Evolutionary conservation across 92 coral and sea anemone species (phyloP), one percentile per base, ranked within the genome.

Genomic region (Anthopleura xanthogrammica): DNA sequence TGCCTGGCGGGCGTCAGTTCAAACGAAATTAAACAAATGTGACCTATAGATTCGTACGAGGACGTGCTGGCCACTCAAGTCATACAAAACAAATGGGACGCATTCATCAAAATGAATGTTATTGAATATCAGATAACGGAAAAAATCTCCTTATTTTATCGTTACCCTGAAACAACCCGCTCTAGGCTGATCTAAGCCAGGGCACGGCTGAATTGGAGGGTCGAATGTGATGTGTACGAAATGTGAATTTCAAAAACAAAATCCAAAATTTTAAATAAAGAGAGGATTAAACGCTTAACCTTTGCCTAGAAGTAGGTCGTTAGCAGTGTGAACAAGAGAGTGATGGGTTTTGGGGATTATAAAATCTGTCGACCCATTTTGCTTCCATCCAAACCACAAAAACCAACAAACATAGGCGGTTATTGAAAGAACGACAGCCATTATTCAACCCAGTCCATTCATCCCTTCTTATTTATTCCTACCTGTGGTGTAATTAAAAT

Each of bases 331-430:
- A 23, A 24, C 4, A 29, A 68, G 14, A 68, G 42, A 36, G 42
- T n/a, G 42, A 20, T 36, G 74, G 74, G 2, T 64, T 64, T 64
- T 23, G 43, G 46, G 58, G 41, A 68, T 68, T 24, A 68, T 68
- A 4, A 68, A 68, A 68, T 68, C 74, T 68, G 74, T 36, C 42
- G 41, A 68, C 74, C 42, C 41, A 68, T 68, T 68, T 36, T 16
- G 74, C 17, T 68, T 68, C 36, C 42, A 68, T 68, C 41, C 74
- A 23, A 68, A 68, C 74, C 74, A 68, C 74, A 23, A 68, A 64
- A 64, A 68, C 74, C 74, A 42, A 68, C 74, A 68, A 29, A 68
- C 12, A 68, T 20, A 22, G 36, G 36, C 36, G 36, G 72, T 64
- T 64, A 64, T 20, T 64, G 20, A 64, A 64, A 23, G 14, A 68